A percentile compares a stretch with the other conserved stretches of the same genome.
These are phyloP conservation scores for Dicerorhinus sumatrensis DNA, from an alignment of 2,113 vertebrate genomes.

Conservation along the genomic window DNA sequence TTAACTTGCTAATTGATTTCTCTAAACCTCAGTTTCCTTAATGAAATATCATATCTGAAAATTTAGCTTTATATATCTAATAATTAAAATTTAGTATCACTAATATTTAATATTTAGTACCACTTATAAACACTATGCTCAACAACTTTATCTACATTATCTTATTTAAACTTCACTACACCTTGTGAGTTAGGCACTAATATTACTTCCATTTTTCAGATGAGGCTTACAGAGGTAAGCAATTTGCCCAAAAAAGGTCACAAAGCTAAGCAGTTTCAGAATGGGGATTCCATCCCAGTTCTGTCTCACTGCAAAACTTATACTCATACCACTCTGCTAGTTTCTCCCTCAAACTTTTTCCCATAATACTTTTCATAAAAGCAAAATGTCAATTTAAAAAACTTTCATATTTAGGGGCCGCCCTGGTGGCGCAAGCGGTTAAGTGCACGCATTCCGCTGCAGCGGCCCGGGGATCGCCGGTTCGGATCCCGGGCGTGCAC, in stretches of 20 bases:
- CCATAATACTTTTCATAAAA: neutral
- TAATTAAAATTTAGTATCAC: constrained; percentile 29
- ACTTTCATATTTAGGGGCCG: constrained; percentile 63
- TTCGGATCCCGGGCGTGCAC: no score
- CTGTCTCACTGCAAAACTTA: neutral
- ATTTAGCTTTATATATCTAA: constrained; percentile 14
- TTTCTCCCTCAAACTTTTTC: constrained; percentile 16
- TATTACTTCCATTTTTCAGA: constrained; percentile 36
- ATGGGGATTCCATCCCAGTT: neutral
- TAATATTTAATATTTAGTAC: constrained; percentile 39
- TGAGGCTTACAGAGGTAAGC: constrained; percentile 10
- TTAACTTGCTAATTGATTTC: neutral
- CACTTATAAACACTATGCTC: neutral
- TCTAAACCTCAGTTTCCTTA: constrained; percentile 49
- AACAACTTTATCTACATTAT: constrained; percentile 45
- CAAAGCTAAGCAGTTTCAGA: constrained; percentile 58
- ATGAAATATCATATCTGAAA: constrained; percentile 28
- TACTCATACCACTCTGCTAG: neutral
- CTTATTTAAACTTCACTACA: constrained; percentile 35
- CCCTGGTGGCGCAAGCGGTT: no score
- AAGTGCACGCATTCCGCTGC: no score
- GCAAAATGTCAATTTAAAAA: constrained; percentile 30
- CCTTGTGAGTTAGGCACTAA: neutral
- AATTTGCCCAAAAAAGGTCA: constrained; percentile 33
- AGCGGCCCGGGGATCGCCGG: no score